These are phyloP conservation scores for Mimumesa dahlbomi DNA, from an alignment of 2,888 invertebrate species.

Conservation along the genomic window DNA sequence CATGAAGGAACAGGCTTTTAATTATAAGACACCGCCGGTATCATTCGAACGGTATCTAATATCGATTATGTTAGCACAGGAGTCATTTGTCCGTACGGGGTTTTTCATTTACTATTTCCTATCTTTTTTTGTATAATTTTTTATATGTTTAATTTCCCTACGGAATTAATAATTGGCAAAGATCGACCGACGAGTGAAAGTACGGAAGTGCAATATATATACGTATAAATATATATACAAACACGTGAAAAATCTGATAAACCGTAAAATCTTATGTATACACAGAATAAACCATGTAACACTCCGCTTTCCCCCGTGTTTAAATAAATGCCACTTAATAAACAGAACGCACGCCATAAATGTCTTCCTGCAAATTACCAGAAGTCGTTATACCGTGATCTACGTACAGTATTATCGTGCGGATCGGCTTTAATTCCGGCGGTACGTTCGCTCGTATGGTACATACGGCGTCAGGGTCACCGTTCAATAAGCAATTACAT, in stretches of 20 bases:
- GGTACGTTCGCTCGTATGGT: neutral
- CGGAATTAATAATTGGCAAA: slow-evolving; percentile 6
- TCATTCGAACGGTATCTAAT: neutral
- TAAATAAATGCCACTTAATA: neutral
- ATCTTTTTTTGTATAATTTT: neutral
- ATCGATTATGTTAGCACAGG: neutral
- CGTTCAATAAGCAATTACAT: slow-evolving; percentile 19
- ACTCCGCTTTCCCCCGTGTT: slow-evolving; percentile 25
- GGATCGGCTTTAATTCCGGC: neutral
- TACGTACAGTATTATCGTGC: neutral
- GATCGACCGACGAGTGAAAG: slow-evolving; percentile 34
- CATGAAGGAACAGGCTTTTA: neutral
- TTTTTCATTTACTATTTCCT: neutral
- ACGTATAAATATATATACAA: too few relatives aligned
- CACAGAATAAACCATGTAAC: neutral
- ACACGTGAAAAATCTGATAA: slow-evolving; percentile 33
- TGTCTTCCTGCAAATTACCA: too few relatives aligned
- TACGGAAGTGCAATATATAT: too few relatives aligned
- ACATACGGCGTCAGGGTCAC: slow-evolving; percentile 16
- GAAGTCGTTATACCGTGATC: neutral
- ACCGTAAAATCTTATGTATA: slow-evolving; percentile 20
- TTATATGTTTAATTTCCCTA: neutral
- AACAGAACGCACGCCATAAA: neutral
- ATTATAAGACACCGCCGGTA: neutral
- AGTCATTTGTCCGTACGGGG: neutral